These are phyloP conservation scores for Lophotriccus pileatus DNA, from an alignment of 2,797 vertebrate species.

Conservation along the genomic window DNA sequence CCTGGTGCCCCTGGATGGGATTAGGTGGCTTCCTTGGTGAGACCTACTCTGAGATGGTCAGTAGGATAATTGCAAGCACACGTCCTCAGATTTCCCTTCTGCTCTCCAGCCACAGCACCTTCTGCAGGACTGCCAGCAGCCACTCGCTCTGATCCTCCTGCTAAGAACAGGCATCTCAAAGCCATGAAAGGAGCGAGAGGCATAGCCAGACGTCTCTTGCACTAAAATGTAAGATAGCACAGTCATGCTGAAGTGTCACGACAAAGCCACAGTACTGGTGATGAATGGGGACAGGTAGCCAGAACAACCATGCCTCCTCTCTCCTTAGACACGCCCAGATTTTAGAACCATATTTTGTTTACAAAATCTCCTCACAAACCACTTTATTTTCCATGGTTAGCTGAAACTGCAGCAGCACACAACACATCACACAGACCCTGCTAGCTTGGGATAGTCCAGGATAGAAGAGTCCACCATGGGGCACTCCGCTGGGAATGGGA, in stretches of 20 bases:
- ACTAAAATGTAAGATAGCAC: rapidly evolving
- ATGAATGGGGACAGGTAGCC: background rate
- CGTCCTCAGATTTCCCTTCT: background rate
- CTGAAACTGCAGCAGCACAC: background rate
- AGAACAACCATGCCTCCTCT: background rate
- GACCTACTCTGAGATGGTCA: background rate
- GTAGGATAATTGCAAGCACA: background rate
- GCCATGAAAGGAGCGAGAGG: background rate
- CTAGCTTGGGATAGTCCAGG: background rate
- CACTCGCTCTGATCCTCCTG: background rate
- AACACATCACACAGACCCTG: background rate
- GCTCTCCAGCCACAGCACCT: background rate
- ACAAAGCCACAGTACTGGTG: background rate
- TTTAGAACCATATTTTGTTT: background rate
- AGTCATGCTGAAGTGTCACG: background rate
- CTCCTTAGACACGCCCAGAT: background rate
- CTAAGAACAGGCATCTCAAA: background rate
- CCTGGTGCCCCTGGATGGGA: background rate
- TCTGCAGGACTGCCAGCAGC: background rate
- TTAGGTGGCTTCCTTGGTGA: rapidly evolving
- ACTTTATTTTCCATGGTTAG: background rate
- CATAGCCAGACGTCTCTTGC: background rate
- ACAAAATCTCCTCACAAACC: background rate
- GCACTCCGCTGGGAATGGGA: background rate
- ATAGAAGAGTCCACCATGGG: background rate